Conservation (phyloP, 2,888 invertebrate species). For the Dynastes grantii region DNA sequence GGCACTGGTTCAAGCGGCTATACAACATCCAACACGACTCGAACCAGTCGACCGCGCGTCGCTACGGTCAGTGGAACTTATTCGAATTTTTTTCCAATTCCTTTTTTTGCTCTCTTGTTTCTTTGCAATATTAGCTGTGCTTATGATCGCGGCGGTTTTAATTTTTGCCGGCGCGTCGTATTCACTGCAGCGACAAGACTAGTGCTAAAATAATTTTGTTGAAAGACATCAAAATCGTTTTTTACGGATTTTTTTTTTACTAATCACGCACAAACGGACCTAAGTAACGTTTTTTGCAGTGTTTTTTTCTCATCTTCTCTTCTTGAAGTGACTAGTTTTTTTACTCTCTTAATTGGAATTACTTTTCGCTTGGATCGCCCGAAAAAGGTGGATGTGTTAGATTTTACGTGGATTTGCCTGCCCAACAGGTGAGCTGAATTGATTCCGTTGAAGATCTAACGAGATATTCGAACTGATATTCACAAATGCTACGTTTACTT, state of each 20-base stretch:
- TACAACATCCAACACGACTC: conserved; percentile 30
- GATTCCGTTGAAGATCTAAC: background rate
- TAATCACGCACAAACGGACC: background rate
- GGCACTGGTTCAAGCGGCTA: conserved; percentile 43
- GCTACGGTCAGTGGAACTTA: conserved; percentile 45
- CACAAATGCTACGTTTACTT: conserved; percentile 19
- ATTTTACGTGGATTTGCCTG: conserved; percentile 31
- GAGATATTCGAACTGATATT: conserved; percentile 13
- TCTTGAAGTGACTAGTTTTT: conserved; percentile 33
- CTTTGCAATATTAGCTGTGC: conserved; percentile 29
- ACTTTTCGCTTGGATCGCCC: conserved; percentile 11
- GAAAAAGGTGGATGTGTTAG: conserved; percentile 30
- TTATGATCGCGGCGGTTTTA: conserved; percentile 20
- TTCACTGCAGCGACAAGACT: too few relatives aligned
- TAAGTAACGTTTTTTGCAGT: conserved; percentile 23
- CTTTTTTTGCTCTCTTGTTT: background rate
- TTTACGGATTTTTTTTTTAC: background rate
- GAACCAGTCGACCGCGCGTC: conserved; percentile 42
- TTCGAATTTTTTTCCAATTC: conserved; percentile 10
- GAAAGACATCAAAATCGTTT: background rate
- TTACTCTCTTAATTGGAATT: conserved; percentile 13
- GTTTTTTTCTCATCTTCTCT: conserved; percentile 4
- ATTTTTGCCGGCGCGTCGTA: conserved; percentile 5
- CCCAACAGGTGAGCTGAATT: conserved; percentile 30
- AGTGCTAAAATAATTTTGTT: conserved; percentile 10